Conservation (phyloP, 2,888 invertebrate species). For the Hyposoter didymator region DNA sequence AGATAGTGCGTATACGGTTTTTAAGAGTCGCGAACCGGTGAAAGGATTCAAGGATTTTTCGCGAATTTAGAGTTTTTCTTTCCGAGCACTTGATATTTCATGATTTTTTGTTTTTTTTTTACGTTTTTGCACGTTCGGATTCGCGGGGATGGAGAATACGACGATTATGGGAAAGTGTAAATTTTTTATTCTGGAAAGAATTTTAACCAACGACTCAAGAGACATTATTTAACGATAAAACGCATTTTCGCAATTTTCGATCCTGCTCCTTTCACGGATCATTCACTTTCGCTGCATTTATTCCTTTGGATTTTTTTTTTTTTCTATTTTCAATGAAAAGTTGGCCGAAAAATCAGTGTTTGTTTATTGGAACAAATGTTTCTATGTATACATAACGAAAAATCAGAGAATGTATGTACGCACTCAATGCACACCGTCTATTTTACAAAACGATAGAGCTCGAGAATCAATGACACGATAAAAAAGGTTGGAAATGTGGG, state of each 20-base stretch:
- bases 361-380: slow-evolving; percentile 6
- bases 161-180: background rate
- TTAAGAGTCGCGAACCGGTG: slow-evolving; percentile 67
- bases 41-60: slow-evolving; percentile 73
- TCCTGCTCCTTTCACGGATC: slow-evolving; percentile 48
- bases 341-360: slow-evolving; percentile 7
- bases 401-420: slow-evolving; percentile 61
- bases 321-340: background rate
- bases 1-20: slow-evolving; percentile 72
- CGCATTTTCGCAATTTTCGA: slow-evolving; percentile 54
- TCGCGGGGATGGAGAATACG: slow-evolving; percentile 62
- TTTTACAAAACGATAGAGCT: slow-evolving; percentile 60
- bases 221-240: slow-evolving; percentile 35
- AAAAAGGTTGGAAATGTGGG: background rate
- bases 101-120: slow-evolving; percentile 44
- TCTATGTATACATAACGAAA: slow-evolving; percentile 25
- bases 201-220: slow-evolving; percentile 23
- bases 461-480: slow-evolving; percentile 57
- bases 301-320: too few species aligned
- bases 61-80: slow-evolving; percentile 65
- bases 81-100: slow-evolving; percentile 53
- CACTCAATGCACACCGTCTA: slow-evolving; percentile 64
- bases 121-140: slow-evolving; percentile 50
- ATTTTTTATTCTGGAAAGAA: slow-evolving; percentile 38
- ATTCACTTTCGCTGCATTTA: slow-evolving; percentile 55